Evolutionary conservation across 2,888 invertebrate genomes (phyloP), one percentile per base, ranked within the genome.

Genomic region (Meteorus colon): DNA sequence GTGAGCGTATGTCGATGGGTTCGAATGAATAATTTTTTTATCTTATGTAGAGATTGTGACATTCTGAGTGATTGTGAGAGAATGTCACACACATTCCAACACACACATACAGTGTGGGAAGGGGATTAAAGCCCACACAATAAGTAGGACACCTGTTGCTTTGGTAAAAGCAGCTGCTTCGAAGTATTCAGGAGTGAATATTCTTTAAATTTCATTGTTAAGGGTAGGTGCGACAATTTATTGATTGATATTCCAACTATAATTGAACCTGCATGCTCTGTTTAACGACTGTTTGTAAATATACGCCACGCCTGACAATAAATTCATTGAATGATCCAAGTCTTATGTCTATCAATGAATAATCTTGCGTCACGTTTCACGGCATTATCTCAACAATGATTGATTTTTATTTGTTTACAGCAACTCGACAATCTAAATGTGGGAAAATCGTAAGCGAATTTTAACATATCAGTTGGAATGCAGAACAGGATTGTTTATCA

Each of bases 101-200:
- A 55, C 16, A 51, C 55, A 24, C 24, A 19, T 24, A 66, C 19
- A 24, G 55, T n/a, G 67, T 41, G 55, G 16, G 51, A 41, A 31
- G 65, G 31, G 19, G 16, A 31, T 51, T 48, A 2, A 12, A 29
- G 14, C 12, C 51, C 51, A 24, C 14, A 45, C 24, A 45, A 31
- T 24, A 68, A 24, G 29, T 66, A 34, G 48, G 37, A 65, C 73
- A 73, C 73, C 73, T 73, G 73, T 73, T 73, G 73, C 55, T 16
- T 24, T 24, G 24, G 19, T n/a, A 66, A 55, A 69, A 73, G 31
- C 73, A 73, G 73, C 73, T 73, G 73, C 34, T 63, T 10, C 45
- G 60, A 45, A 59, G n/a, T 19, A 14, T 62, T 24, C 14, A 4
- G 31, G n/a, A 34, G 19, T n/a, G 19, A 19, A 29, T 19, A 41